Evolutionary conservation across 2,113 vertebrate genomes (phyloP).

Genomic region (Microtus pennsylvanicus): DNA sequence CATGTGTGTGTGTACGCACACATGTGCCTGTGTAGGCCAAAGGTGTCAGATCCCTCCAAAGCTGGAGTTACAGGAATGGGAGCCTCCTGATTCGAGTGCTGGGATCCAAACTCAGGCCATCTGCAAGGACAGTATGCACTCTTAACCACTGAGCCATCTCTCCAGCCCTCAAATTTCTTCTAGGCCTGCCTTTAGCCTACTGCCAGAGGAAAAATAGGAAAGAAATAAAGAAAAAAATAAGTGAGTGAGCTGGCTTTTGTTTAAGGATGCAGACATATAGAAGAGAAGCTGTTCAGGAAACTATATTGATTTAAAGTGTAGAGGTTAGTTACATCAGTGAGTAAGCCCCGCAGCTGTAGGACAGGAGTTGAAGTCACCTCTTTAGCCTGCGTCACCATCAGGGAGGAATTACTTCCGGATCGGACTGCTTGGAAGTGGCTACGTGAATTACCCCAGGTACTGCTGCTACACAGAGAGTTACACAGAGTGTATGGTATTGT

Average conservation of each 20-base stretch:
- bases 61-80: too few relatives aligned
- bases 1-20: too few relatives aligned
- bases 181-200: not conserved
- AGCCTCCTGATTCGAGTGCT: too few relatives aligned
- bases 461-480: not conserved
- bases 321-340: constrained; percentile 5
- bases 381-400: not conserved
- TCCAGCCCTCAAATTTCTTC: not conserved
- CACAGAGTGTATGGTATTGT: not conserved
- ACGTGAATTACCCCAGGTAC: not conserved
- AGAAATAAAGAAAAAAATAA: not conserved
- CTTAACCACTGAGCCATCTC: too few relatives aligned
- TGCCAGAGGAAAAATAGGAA: not conserved
- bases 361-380: not conserved
- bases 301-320: constrained; percentile 12
- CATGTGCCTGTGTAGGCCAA: not conserved
- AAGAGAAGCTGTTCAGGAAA: not conserved
- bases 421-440: not conserved
- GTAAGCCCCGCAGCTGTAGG: not conserved
- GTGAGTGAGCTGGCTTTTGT: not conserved
- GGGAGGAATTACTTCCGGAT: not conserved
- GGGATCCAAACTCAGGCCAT: too few relatives aligned
- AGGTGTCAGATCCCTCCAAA: too few relatives aligned
- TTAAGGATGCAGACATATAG: not conserved
- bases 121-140: too few relatives aligned